Percentiles rank a stretch among this genome's conserved stretches.
Conservation (phyloP, 1,140 invertebrate genomes). For the Acromyrmex charruanus region DNA sequence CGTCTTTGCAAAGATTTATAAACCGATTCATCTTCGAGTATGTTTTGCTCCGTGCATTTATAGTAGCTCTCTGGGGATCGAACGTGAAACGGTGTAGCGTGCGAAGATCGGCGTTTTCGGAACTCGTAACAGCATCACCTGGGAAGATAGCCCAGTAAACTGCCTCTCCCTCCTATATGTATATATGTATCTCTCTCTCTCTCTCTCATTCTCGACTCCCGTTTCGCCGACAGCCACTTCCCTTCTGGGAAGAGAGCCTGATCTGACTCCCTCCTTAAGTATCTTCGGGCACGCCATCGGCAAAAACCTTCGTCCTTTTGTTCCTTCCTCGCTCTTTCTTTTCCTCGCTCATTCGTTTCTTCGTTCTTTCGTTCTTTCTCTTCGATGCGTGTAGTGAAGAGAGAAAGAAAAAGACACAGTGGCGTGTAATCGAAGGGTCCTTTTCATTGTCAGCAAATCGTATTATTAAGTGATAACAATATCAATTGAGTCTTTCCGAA, state of each 20-base stretch:
- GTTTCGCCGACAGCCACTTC: slow-evolving; percentile 79
- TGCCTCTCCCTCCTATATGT: not conserved
- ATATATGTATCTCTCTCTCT: not conserved
- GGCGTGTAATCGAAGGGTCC: slow-evolving; percentile 32
- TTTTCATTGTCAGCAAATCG: not conserved
- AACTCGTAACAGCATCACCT: slow-evolving; percentile 78
- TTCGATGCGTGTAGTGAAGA: not conserved
- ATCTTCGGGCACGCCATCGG: slow-evolving; percentile 83
- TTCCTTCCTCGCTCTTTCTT: slow-evolving; percentile 55
- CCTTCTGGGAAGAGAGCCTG: slow-evolving; percentile 82
- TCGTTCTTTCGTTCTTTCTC: slow-evolving; percentile 23
- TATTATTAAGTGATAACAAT: slow-evolving; percentile 4
- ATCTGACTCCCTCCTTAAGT: slow-evolving; percentile 80
- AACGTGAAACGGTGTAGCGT: slow-evolving; percentile 65
- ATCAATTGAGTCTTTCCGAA: not conserved
- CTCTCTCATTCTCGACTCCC: slow-evolving; percentile 74
- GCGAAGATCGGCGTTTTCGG: slow-evolving; percentile 75
- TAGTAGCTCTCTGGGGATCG: not conserved
- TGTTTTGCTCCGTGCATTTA: not conserved
- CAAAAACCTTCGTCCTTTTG: slow-evolving; percentile 76
- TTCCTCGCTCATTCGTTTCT: slow-evolving; percentile 27
- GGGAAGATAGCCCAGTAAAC: slow-evolving; percentile 72
- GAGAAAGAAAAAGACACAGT: slow-evolving; percentile 38
- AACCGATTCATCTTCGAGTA: slow-evolving; percentile 3
- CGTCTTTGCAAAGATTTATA: not conserved